phyloP scores from a whole-genome alignment of 92 coral and sea anemone species.

The Porites rus region DNA sequence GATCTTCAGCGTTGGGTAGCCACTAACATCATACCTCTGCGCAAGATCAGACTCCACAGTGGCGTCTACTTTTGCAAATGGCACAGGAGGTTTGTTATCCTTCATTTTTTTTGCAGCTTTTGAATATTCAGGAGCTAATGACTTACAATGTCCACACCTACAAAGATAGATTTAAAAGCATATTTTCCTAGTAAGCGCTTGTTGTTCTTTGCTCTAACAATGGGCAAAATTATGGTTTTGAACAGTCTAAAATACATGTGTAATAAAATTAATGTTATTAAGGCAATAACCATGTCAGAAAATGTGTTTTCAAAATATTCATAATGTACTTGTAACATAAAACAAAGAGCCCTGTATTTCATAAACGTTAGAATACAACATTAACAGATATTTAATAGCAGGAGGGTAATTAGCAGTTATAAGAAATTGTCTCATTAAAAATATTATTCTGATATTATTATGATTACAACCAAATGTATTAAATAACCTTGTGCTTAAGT shows the following conservation, averaged over 20 bases:
- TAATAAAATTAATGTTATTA: too few relatives aligned
- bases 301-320: too few relatives aligned
- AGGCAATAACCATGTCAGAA: too few relatives aligned
- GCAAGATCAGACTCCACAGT: slow-evolving; percentile 87
- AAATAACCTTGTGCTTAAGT: background rate
- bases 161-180: background rate
- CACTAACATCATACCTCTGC: slow-evolving; percentile 87
- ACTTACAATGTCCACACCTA: slow-evolving; percentile 99
- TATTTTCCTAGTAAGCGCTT: background rate
- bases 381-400: too few relatives aligned
- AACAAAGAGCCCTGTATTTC: too few relatives aligned
- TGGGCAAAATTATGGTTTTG: too few relatives aligned
- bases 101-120: slow-evolving; percentile 95
- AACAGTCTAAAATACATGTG: too few relatives aligned
- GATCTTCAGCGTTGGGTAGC: slow-evolving; percentile 95
- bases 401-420: too few relatives aligned
- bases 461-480: background rate
- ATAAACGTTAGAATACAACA: too few relatives aligned
- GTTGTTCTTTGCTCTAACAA: background rate
- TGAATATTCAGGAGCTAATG: slow-evolving; percentile 92
- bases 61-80: slow-evolving; percentile 94
- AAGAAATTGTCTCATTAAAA: too few relatives aligned
- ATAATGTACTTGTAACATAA: too few relatives aligned
- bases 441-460: too few relatives aligned
- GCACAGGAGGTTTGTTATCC: slow-evolving; percentile 85